A percentile compares a stretch with the other conserved stretches of the same genome.
Conservation (phyloP, 2,797 vertebrate genomes). For the Pelobates cultripes region DNA sequence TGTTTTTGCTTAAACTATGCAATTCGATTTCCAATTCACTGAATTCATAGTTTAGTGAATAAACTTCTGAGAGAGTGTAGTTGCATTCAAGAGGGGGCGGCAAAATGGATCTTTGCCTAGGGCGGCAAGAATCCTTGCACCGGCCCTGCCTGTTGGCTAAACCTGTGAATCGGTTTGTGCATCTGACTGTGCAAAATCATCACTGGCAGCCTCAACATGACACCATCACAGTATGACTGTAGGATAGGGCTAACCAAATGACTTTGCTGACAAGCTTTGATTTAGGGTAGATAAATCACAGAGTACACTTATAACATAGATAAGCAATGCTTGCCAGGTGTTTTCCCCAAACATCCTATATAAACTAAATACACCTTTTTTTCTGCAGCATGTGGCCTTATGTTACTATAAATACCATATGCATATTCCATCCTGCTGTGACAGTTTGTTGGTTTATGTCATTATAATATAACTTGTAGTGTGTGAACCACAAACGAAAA, state of each 20-base stretch:
- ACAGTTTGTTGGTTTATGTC: neutral
- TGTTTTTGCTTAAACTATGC: too few relatives aligned
- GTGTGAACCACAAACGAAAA: neutral
- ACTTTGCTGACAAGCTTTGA: neutral
- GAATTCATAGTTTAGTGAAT: too few relatives aligned
- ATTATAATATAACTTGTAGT: neutral
- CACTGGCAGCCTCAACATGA: too few relatives aligned
- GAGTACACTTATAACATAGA: neutral
- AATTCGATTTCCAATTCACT: too few relatives aligned
- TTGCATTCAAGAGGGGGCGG: too few relatives aligned
- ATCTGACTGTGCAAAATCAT: neutral
- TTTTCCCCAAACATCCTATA: neutral
- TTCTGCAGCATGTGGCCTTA: neutral
- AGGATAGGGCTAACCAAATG: neutral
- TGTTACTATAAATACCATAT: slow-evolving; percentile 8
- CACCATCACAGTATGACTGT: neutral
- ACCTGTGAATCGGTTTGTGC: neutral
- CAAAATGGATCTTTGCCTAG: too few relatives aligned
- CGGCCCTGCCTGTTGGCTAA: too few relatives aligned
- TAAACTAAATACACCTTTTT: neutral
- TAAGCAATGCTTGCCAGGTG: neutral
- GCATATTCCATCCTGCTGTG: neutral
- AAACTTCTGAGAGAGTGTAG: too few relatives aligned
- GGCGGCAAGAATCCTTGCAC: too few relatives aligned
- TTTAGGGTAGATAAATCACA: neutral